phyloP scores from a whole-genome alignment of 2,888 invertebrate species.

The Drosophila cyrtoloma region DNA sequence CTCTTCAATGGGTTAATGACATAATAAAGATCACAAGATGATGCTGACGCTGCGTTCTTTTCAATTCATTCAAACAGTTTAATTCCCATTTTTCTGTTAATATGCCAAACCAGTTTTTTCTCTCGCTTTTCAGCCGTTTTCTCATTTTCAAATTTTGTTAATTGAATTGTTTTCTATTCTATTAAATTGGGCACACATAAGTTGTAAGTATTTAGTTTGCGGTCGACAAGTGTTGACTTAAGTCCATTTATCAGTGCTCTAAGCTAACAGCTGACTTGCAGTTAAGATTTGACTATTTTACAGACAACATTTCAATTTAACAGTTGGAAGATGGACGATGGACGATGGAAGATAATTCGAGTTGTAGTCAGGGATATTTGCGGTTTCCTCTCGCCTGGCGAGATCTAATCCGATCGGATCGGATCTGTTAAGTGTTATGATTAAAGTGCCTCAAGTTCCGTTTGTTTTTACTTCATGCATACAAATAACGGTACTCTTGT shows the following conservation, averaged over 20 bases:
- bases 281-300: neutral
- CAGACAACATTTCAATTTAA: neutral
- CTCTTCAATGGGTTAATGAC: slow-evolving; percentile 35
- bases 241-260: neutral
- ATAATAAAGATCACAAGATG: slow-evolving; percentile 32
- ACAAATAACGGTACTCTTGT: slow-evolving; percentile 46
- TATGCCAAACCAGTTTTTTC: slow-evolving; percentile 17
- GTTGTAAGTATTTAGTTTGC: neutral
- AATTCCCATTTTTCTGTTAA: neutral
- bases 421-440: slow-evolving; percentile 34
- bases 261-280: neutral
- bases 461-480: slow-evolving; percentile 29
- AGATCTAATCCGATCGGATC: slow-evolving; percentile 31
- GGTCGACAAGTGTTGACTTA: neutral
- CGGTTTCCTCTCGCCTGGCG: slow-evolving; percentile 21
- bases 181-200: neutral
- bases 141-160: slow-evolving; percentile 5
- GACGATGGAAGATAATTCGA: neutral
- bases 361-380: neutral
- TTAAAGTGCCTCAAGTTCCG: slow-evolving; percentile 42
- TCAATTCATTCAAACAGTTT: neutral
- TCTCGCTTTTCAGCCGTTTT: neutral
- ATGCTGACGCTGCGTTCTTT: slow-evolving; percentile 9
- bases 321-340: neutral
- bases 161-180: slow-evolving; percentile 4